Evolutionary conservation across 2,888 invertebrate genomes (phyloP).

Genomic region (Lapara coniferarum): DNA sequence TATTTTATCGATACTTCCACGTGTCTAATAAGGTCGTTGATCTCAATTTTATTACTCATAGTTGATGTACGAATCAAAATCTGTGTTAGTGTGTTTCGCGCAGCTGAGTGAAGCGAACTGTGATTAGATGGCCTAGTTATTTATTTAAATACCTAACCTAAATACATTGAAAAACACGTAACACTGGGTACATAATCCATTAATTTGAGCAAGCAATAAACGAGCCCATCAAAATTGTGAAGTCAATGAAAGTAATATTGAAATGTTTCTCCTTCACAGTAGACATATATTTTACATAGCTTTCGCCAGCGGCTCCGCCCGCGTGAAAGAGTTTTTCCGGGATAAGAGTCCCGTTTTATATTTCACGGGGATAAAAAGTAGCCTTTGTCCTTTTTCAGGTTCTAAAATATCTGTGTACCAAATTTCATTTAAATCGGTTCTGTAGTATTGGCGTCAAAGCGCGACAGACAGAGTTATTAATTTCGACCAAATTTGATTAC

Average conservation of each 20-base stretch:
- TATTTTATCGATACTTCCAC: slow-evolving; percentile 3
- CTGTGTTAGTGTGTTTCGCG: background rate
- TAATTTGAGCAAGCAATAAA: background rate
- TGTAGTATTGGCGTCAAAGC: too few relatives aligned
- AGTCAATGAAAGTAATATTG: background rate
- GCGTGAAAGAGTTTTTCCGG: too few relatives aligned
- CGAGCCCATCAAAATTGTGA: background rate
- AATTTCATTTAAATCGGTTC: too few relatives aligned
- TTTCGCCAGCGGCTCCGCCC: too few relatives aligned
- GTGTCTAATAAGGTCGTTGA: slow-evolving; percentile 11
- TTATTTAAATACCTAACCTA: slow-evolving; percentile 6
- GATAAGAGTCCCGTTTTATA: too few relatives aligned
- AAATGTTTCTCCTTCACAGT: background rate
- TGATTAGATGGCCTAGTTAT: slow-evolving; percentile 13
- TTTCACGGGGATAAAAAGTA: too few relatives aligned
- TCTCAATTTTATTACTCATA: slow-evolving; percentile 1
- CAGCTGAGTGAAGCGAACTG: background rate
- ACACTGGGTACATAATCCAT: background rate
- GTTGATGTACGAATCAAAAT: background rate
- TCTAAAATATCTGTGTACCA: too few relatives aligned
- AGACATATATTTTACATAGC: background rate
- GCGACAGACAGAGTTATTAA: too few relatives aligned
- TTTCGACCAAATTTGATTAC: too few relatives aligned
- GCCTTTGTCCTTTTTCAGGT: too few relatives aligned
- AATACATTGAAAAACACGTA: background rate